phyloP scores from a whole-genome alignment of 2,797 vertebrate species.

The Jordanella pulchra region DNA sequence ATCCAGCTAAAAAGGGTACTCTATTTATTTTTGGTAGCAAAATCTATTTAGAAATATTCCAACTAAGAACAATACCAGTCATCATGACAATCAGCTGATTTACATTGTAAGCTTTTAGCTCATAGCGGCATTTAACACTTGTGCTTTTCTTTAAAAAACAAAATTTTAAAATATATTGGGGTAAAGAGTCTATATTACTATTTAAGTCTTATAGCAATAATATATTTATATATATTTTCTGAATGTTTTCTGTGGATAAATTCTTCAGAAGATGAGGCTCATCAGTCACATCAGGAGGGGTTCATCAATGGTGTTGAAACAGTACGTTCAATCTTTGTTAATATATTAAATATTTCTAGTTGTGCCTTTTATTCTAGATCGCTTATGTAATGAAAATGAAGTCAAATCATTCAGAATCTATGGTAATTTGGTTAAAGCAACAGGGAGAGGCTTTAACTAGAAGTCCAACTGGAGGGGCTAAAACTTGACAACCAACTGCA shows the following conservation, averaged over 20 bases:
- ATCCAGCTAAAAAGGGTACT: background rate
- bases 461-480: constrained; percentile 2
- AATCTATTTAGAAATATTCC: background rate
- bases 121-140: too few relatives aligned
- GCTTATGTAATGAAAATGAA: background rate
- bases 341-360: background rate
- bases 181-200: too few relatives aligned
- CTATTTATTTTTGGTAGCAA: background rate
- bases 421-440: background rate
- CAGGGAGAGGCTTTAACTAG: background rate
- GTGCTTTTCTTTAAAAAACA: too few relatives aligned
- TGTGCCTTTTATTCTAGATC: background rate
- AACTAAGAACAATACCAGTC: background rate
- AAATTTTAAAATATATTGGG: too few relatives aligned
- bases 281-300: too few relatives aligned
- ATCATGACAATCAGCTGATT: too few relatives aligned
- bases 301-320: background rate
- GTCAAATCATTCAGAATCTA: background rate
- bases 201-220: too few relatives aligned
- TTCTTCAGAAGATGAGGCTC: too few relatives aligned
- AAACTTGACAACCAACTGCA: constrained; percentile 41
- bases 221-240: too few relatives aligned
- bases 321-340: background rate
- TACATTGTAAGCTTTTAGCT: too few relatives aligned
- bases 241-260: too few relatives aligned